Conservation (phyloP, 2,888 invertebrate species). For the Sesia apiformis region DNA sequence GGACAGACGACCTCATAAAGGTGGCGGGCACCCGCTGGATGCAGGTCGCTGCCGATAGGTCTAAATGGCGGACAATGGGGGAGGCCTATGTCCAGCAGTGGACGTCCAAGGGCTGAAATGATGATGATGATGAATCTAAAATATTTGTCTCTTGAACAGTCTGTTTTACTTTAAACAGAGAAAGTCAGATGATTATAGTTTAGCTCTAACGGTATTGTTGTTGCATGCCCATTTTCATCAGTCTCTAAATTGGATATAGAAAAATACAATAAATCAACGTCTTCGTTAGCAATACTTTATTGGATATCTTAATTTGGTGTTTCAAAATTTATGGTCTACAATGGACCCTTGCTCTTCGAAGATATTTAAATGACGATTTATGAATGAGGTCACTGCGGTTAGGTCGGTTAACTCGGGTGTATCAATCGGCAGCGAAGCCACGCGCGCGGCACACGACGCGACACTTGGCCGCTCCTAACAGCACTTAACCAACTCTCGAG, state of each 20-base stretch:
- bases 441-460: slow-evolving; percentile 46
- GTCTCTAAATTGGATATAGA: not conserved
- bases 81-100: too few relatives aligned
- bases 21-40: too few relatives aligned
- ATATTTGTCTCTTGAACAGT: too few relatives aligned
- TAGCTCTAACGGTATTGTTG: too few relatives aligned
- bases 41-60: too few relatives aligned
- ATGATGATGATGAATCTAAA: too few relatives aligned
- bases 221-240: too few relatives aligned
- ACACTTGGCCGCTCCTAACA: slow-evolving; percentile 9
- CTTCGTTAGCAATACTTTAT: slow-evolving; percentile 3
- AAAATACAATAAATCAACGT: slow-evolving; percentile 1
- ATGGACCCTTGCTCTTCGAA: slow-evolving; percentile 47
- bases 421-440: slow-evolving; percentile 36
- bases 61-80: too few relatives aligned
- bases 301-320: slow-evolving; percentile 26
- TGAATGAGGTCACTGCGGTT: slow-evolving; percentile 65
- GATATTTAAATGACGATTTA: slow-evolving; percentile 65
- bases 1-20: too few relatives aligned
- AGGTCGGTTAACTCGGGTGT: slow-evolving; percentile 45
- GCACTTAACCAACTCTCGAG: slow-evolving; percentile 11
- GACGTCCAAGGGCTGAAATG: too few relatives aligned
- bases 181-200: too few relatives aligned
- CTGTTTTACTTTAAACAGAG: too few relatives aligned
- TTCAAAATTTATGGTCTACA: slow-evolving; percentile 31